phyloP scores from a whole-genome alignment of 2,888 invertebrate species.

The Sialis lutaria region DNA sequence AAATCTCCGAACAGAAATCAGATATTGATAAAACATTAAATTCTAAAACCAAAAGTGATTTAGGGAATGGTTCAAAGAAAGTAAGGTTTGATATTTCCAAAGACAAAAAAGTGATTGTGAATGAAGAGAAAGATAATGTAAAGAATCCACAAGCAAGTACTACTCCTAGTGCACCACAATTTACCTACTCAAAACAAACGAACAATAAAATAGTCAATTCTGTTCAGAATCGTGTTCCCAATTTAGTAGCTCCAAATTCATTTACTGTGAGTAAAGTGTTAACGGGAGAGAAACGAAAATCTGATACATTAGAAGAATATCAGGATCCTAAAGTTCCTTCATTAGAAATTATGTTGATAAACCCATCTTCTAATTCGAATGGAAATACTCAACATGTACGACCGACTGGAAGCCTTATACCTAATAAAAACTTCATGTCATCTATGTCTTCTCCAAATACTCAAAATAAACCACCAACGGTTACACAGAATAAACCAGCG shows the following conservation, averaged over 20 bases:
- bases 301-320: constrained; percentile 11
- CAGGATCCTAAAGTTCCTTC: constrained; percentile 15
- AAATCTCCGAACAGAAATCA: neutral
- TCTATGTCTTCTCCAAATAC: too few species aligned
- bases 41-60: too few species aligned
- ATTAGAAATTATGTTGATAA: constrained; percentile 18
- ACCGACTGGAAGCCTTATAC: neutral
- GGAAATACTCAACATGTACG: neutral
- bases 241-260: constrained; percentile 5
- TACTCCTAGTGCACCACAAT: neutral
- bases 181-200: neutral
- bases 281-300: constrained; percentile 20
- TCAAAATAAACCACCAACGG: too few species aligned
- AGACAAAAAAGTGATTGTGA: neutral
- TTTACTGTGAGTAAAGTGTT: constrained; percentile 28
- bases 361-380: constrained; percentile 5
- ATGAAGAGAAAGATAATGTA: too few species aligned
- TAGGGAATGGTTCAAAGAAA: too few species aligned
- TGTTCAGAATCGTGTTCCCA: constrained; percentile 1
- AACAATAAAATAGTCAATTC: neutral
- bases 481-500: too few species aligned
- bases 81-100: neutral
- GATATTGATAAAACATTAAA: neutral
- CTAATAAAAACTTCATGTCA: constrained; percentile 11
- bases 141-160: neutral